Evolutionary conservation across 2,888 invertebrate genomes (phyloP), one percentile per base, ranked within the genome.

Genomic region (Osmoderma eremita): DNA sequence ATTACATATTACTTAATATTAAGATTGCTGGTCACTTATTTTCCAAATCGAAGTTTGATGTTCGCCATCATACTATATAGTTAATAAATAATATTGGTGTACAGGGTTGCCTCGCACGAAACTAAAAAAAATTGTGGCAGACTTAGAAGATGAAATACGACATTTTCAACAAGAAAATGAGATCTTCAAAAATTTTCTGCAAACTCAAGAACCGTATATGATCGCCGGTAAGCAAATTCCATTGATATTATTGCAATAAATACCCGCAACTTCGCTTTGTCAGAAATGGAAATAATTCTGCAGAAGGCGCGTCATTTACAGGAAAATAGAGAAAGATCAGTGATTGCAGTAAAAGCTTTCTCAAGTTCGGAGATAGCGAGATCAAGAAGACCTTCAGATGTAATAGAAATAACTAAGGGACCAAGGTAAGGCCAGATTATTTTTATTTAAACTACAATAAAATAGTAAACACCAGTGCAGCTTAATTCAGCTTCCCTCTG

Each of bases 81-180:
- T 3, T 48, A 45, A 17, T 18, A 15, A 45, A 20, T 24, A 10
- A 45, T 13, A 4, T 62, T n/a, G n/a, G n/a, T 45, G 6, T 45
- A n/a, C n/a, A 58, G 77, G 70, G 49, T 65, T 76, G 54, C 56
- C 49, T 4, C 70, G 74, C 58, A 72, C 69, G 6, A 74, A 75
- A 18, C 68, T 78, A 8, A 39, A 72, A 10, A 67, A 48, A 51
- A 54, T 45, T 0, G 72, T 77, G 5, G 67, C 74, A 8, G 70
- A 72, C 2, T 54, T 77, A 8, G 63, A 72, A 56, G 65, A 50
- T 24, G 74, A 75, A 45, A 50, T 70, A 0, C 66, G 54, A 61
- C 70, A 76, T 53, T 56, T 74, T 20, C 72, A 72, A 15, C 48
- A 74, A 24, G 78, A 78, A 72, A 78, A 77, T 68, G 64, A 71